phyloP scores from a whole-genome alignment of 37 sponge, comb jelly and placozoan genomes.

The Aplysina aerophoba region DNA sequence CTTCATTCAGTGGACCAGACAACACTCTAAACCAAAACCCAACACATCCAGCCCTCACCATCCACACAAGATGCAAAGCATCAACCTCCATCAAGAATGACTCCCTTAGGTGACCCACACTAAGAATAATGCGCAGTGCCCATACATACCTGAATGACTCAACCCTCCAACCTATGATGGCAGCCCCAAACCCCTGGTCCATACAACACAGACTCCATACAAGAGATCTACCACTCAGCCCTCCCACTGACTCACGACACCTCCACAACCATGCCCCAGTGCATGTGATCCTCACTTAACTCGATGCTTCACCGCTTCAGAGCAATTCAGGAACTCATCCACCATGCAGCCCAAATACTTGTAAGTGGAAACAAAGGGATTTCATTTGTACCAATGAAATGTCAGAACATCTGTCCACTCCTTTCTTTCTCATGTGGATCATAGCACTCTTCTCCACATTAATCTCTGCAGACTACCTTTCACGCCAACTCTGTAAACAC shows the following conservation, averaged over 20 bases:
- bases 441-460: not conserved
- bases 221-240: not conserved
- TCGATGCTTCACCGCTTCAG: constrained; percentile 11
- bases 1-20: constrained; percentile 11
- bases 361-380: not conserved
- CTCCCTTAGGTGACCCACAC: constrained; percentile 21
- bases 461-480: constrained; percentile 4
- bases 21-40: constrained; percentile 16
- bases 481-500: constrained; percentile 18
- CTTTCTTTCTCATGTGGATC: constrained; percentile 22
- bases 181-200: constrained; percentile 27
- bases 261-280: constrained; percentile 12
- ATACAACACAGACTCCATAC: not conserved
- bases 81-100: constrained; percentile 14
- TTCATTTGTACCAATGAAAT: too few relatives aligned
- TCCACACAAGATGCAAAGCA: constrained; percentile 18
- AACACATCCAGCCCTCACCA: constrained; percentile 8
- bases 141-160: not conserved
- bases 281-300: constrained; percentile 18
- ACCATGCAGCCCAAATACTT: constrained; percentile 36
- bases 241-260: not conserved
- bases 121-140: constrained; percentile 13
- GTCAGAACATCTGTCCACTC: not conserved
- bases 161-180: constrained; percentile 19
- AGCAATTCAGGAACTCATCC: constrained; percentile 26